phyloP scores from a whole-genome alignment of 2,113 vertebrate genomes.

The Actenoides lindsayi region DNA sequence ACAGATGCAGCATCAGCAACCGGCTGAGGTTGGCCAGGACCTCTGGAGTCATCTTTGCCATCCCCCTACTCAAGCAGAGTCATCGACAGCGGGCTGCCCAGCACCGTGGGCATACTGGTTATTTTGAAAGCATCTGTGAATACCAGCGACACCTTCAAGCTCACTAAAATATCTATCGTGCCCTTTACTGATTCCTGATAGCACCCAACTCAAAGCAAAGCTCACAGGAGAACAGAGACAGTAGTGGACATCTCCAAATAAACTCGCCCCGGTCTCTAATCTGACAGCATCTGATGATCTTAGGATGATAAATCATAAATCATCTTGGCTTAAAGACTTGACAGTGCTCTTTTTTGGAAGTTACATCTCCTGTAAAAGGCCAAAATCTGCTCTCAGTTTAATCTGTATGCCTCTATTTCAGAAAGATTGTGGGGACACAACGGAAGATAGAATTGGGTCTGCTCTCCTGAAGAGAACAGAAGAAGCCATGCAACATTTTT shows the following conservation, averaged over 20 bases:
- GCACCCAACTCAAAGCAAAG: background rate
- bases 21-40: background rate
- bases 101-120: background rate
- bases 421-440: rapidly evolving
- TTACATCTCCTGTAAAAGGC: background rate
- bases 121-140: background rate
- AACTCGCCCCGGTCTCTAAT: background rate
- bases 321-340: background rate
- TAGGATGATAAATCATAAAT: background rate
- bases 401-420: background rate
- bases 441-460: background rate
- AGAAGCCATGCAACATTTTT: background rate
- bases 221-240: background rate
- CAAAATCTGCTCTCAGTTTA: background rate
- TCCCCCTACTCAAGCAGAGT: background rate
- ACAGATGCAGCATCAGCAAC: background rate
- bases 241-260: background rate
- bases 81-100: background rate
- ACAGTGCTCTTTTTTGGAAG: background rate
- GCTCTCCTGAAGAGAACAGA: background rate
- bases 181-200: background rate
- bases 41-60: background rate
- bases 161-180: background rate
- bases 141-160: background rate
- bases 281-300: background rate